Evolutionary conservation across 2,888 invertebrate species (phyloP), one percentile per base, ranked within the genome.

Genomic region (Eudasyphora cyanicolor): DNA sequence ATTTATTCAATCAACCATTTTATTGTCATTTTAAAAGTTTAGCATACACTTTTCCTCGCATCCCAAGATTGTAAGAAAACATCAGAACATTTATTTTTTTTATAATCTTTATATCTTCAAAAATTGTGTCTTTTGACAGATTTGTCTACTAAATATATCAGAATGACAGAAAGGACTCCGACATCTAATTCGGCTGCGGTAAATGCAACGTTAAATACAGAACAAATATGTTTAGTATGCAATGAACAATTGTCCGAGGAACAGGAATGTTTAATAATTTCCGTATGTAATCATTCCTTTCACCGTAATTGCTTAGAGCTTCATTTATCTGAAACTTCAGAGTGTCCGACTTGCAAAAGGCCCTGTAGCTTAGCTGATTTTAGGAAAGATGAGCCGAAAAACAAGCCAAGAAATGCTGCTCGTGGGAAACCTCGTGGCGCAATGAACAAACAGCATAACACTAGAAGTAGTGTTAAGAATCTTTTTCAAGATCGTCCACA

Each of bases 361-460:
- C 38, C 38, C 1, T 67, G 19, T 24, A 10, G 19, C 2, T 21
- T 67, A 42, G 38, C 64, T 7, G 21, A 67, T 10, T 17, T 62
- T 17, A 29, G 62, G 14, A 62, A 35, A 62, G 5, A n/a, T 35
- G 19, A n/a, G 0, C 1, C 32, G 4, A 62, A 14, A 35, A 17
- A 5, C 6, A 62, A 32, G 14, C 2, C 32, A 21, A 35, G 35
- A 6, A 62, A 35, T 35, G 5, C 62, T 62, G 12, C 7, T 35
- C 62, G 62, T 35, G 62, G 62, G 32, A 62, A 32, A 62, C 29
- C 17, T 35, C 62, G 62, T 35, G 62, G 62, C 17, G 62, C 62
- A 17, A 32, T 19, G 3, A 7, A 32, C 19, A 62, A 35, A 62
- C 62, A 62, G 6, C 32, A 62, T 8, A 32, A 62, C 17, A 62